These are phyloP conservation scores for Tetrapedia diversipes DNA, from an alignment of 2,888 invertebrate species.

Conservation along the genomic window DNA sequence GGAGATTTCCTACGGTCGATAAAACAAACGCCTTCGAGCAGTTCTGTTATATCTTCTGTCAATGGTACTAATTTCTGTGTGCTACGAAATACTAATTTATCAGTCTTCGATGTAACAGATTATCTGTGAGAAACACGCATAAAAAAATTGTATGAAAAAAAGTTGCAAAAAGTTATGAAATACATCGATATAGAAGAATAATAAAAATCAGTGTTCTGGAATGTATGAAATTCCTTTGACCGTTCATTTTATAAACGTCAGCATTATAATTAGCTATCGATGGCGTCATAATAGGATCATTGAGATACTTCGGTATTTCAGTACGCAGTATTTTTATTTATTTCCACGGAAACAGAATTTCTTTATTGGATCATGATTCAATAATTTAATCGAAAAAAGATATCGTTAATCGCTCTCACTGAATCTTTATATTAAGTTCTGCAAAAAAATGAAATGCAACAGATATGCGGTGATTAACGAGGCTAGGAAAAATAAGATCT, in stretches of 20 bases:
- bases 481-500: not conserved
- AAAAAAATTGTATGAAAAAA: not conserved
- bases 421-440: no score
- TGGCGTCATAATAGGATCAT: slow-evolving; percentile 12
- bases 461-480: slow-evolving; percentile 54
- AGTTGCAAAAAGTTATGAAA: not conserved
- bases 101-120: not conserved
- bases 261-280: slow-evolving; percentile 16
- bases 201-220: no score
- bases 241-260: not conserved
- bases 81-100: not conserved
- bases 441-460: not conserved
- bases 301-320: slow-evolving; percentile 7
- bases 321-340: slow-evolving; percentile 25
- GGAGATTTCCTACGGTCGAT: not conserved
- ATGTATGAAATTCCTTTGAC: no score
- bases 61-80: not conserved
- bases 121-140: not conserved
- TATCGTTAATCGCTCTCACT: no score
- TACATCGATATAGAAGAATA: not conserved
- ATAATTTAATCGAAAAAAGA: no score
- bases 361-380: no score
- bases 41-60: not conserved
- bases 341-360: no score
- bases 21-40: not conserved